Base-by-base conservation (phyloP, 2,888 invertebrate species). In the Hypselothyrea guttata region DNA sequence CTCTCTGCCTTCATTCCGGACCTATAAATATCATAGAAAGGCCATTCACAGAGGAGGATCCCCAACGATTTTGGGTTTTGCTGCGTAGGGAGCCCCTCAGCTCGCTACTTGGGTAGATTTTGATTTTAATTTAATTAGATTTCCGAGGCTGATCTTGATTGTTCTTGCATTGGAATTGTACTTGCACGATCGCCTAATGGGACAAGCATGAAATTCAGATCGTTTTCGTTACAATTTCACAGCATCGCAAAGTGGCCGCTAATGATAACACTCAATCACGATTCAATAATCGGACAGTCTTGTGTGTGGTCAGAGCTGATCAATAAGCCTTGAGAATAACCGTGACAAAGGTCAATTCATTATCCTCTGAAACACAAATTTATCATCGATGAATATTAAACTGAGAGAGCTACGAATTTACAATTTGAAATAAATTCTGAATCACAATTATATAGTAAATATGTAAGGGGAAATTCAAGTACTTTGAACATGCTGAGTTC, bases 61-160 rank as follows among this genome's bases (percentile, higher is more conserved):
- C 68, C 33, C 38, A 51, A 28, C 34, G 22, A 27, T 40, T 33
- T 30, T 30, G 2, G 11, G 8, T 5, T 13, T 41, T 61, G 75
- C 75, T 75, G 79, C 59, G 62, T 79, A 78, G 75, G 79, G 79
- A 79, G 74, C 79, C n/a, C n/a, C n/a, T 75, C 60, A 58, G 27
- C 41, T 33, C 16, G 76, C 86, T 82, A 68, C 86, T 86, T 83
- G 70, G 75, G 66, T 57, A 68, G 67, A 70, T 57, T 84, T 77
- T 42, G 61, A 59, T 73, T 79, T 66, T 82, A 84, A 81, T 81
- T 81, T 82, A 81, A 81, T 84, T 86, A 82, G 58, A 83, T 65
- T 71, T 68, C 59, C 54, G 52, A 41, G 27, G 22, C 7, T 5
- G 22, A 33, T 57, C 44, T 35, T 42, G 51, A 37, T 69, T 28